Percentiles rank a stretch among this genome's conserved stretches.
phyloP scores from a whole-genome alignment of 2,888 invertebrate genomes.

The Diarsia mendica region DNA sequence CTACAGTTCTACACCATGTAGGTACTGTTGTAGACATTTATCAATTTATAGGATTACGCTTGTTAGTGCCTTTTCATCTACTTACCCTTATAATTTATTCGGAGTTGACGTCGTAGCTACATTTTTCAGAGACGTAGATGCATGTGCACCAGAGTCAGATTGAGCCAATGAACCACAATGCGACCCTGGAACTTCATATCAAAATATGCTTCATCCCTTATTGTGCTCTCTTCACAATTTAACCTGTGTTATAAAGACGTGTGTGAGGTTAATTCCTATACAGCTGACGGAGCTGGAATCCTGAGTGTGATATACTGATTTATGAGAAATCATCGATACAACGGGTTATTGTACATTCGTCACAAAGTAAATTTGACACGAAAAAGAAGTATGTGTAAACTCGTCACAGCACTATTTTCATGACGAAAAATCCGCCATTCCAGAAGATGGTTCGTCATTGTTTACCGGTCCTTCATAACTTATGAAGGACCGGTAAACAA shows the following conservation, averaged over 20 bases:
- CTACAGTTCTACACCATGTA: too few species aligned
- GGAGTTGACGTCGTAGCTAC: background rate
- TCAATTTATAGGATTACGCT: background rate
- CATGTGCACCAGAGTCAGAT: background rate
- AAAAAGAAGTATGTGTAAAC: too few species aligned
- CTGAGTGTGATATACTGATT: background rate
- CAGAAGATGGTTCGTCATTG: background rate
- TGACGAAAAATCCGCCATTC: too few species aligned
- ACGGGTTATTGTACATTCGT: background rate
- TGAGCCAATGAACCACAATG: background rate
- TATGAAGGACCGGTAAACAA: too few species aligned
- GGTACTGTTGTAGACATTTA: too few species aligned
- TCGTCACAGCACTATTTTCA: too few species aligned
- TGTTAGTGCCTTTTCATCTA: background rate
- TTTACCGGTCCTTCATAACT: background rate
- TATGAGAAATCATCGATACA: background rate
- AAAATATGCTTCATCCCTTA: background rate
- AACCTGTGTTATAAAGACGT: background rate
- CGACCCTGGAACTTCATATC: background rate
- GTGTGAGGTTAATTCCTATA: background rate
- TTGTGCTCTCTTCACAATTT: background rate
- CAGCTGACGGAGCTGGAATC: background rate
- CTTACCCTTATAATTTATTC: background rate
- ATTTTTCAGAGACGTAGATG: background rate
- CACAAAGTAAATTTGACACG: too few species aligned